Evolutionary conservation across 2,797 vertebrate species (phyloP).

Genomic region (Phoeniculus purpureus): DNA sequence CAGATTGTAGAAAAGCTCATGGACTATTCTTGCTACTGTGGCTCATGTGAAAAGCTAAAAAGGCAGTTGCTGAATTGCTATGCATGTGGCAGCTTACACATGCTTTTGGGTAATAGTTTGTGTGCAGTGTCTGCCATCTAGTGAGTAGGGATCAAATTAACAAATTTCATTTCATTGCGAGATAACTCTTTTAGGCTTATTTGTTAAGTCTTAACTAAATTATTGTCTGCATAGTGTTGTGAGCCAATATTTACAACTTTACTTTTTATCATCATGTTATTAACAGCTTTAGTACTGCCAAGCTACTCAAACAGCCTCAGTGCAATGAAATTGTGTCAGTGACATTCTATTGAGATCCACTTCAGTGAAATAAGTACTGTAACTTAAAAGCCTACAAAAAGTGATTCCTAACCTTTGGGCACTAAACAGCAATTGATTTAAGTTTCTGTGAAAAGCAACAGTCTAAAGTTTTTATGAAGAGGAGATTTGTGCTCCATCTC

Average conservation of each 20-base stretch:
- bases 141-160: background rate
- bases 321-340: background rate
- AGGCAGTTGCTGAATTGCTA: accelerated
- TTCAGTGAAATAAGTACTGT: background rate
- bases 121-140: constrained; percentile 25
- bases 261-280: background rate
- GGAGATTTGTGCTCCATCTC: background rate
- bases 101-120: accelerated
- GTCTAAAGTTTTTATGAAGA: background rate
- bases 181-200: background rate
- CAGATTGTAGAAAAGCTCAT: background rate
- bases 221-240: background rate
- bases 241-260: background rate
- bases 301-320: background rate
- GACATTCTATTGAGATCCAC: background rate
- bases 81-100: accelerated
- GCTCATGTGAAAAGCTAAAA: background rate
- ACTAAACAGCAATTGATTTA: background rate
- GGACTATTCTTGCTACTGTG: background rate
- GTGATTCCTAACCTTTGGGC: background rate
- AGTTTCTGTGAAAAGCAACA: background rate
- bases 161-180: background rate
- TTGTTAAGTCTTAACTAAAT: background rate
- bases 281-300: background rate
- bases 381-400: background rate